phyloP scores from a whole-genome alignment of 37 sponge, comb jelly and placozoan species.

The Cladorhizidae sp. region DNA sequence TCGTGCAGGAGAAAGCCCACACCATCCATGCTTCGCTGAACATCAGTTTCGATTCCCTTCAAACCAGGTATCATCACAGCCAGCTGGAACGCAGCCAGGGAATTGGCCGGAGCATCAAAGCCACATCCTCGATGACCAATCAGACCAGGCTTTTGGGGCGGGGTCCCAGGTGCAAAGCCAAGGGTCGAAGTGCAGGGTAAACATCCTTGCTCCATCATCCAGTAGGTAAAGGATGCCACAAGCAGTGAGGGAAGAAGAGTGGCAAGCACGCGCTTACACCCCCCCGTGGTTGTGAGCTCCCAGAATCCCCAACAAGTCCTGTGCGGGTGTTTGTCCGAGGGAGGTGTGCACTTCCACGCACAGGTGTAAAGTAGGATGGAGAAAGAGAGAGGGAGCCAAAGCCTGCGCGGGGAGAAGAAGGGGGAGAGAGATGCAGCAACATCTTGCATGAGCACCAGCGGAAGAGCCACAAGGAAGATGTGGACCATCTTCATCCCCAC shows the following conservation, averaged over 20 bases:
- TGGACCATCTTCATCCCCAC: constrained; percentile 23
- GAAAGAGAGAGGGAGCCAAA: neutral
- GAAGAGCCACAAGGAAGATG: constrained; percentile 27
- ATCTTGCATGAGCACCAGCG: constrained; percentile 10
- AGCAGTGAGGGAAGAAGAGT: neutral
- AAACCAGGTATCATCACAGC: constrained; percentile 9
- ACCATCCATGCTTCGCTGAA: constrained; percentile 56
- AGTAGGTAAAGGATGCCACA: neutral
- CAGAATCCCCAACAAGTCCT: neutral
- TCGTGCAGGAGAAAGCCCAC: constrained; percentile 64
- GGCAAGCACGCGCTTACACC: neutral
- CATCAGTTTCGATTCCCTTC: constrained; percentile 49
- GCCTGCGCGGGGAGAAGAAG: neutral
- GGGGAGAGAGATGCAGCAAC: constrained; percentile 4
- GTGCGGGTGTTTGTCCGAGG: neutral
- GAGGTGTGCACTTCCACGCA: neutral
- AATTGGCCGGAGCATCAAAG: constrained; percentile 41
- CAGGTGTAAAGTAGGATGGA: neutral
- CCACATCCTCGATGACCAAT: constrained; percentile 65
- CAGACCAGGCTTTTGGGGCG: constrained; percentile 36
- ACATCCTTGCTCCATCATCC: constrained; percentile 2
- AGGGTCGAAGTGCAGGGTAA: constrained; percentile 4
- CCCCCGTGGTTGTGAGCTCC: neutral
- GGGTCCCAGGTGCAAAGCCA: neutral
- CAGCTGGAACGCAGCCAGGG: constrained; percentile 26